These are phyloP conservation scores for Heterotis niloticus DNA, from an alignment of 2,113 vertebrate genomes.

Conservation along the genomic window DNA sequence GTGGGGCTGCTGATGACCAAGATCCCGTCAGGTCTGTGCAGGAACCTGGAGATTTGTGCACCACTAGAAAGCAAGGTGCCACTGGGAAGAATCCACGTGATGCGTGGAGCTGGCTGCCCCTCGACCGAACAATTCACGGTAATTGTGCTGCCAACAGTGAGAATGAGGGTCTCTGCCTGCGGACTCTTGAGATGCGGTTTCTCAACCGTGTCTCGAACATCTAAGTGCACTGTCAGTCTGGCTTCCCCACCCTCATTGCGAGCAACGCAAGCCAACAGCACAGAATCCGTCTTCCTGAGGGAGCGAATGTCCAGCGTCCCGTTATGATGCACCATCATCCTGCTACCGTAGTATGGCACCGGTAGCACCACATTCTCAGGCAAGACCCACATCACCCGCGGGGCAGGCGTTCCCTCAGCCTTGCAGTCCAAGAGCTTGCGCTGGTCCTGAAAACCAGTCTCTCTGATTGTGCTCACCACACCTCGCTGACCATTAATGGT, in stretches of 20 bases:
- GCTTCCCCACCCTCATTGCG: slow-evolving; percentile 85
- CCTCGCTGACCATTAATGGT: slow-evolving; percentile 67
- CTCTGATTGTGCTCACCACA: slow-evolving; percentile 51
- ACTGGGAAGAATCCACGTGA: slow-evolving; percentile 77
- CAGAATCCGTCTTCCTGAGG: slow-evolving; percentile 63
- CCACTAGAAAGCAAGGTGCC: slow-evolving; percentile 70
- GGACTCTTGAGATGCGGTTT: slow-evolving; percentile 58
- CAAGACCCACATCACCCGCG: slow-evolving; percentile 76
- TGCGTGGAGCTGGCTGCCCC: slow-evolving; percentile 54
- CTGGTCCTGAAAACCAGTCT: slow-evolving; percentile 61
- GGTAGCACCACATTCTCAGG: slow-evolving; percentile 80
- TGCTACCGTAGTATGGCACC: slow-evolving; percentile 75
- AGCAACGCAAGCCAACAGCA: slow-evolving; percentile 72
- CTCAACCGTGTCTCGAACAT: slow-evolving; percentile 59
- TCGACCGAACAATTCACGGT: slow-evolving; percentile 77
- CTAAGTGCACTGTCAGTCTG: slow-evolving; percentile 66
- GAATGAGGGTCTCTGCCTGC: slow-evolving; percentile 60
- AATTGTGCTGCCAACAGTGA: slow-evolving; percentile 70
- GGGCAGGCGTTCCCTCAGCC: slow-evolving; percentile 71
- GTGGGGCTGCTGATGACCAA: slow-evolving; percentile 72
- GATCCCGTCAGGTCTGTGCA: slow-evolving; percentile 70
- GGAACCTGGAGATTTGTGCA: slow-evolving; percentile 62
- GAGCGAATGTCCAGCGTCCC: slow-evolving; percentile 79
- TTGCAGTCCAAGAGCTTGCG: slow-evolving; percentile 70
- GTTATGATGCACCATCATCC: slow-evolving; percentile 77